These are phyloP conservation scores for Conger conger DNA, from an alignment of 2,113 vertebrate species.

Conservation along the genomic window DNA sequence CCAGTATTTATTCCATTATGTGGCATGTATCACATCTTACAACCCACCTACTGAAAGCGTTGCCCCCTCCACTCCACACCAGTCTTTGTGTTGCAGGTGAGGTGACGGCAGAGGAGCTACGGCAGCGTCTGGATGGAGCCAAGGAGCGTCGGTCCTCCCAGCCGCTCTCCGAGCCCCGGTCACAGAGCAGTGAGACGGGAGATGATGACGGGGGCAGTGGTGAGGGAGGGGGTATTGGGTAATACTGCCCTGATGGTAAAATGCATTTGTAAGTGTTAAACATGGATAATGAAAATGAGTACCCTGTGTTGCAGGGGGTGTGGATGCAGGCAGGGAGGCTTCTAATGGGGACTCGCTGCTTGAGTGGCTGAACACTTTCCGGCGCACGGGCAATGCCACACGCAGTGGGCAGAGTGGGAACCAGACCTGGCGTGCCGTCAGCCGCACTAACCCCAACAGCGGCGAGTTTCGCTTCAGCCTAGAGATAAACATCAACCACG, in stretches of 20 bases:
- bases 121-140: constrained; percentile 82
- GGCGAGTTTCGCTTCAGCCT: constrained; percentile 93
- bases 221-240: constrained; percentile 44
- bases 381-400: constrained; percentile 86
- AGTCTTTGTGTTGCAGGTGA: constrained; percentile 71
- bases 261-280: not conserved
- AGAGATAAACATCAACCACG: constrained; percentile 93
- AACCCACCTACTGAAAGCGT: no score
- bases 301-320: constrained; percentile 68
- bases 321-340: constrained; percentile 73
- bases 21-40: no score
- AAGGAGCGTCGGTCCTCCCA: constrained; percentile 83
- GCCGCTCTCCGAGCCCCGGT: constrained; percentile 60
- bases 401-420: constrained; percentile 92
- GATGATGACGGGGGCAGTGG: constrained; percentile 65
- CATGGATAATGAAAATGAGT: not conserved
- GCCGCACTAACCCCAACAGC: constrained; percentile 89
- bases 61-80: not conserved
- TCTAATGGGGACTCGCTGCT: constrained; percentile 84
- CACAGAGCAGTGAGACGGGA: constrained; percentile 63
- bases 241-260: no score
- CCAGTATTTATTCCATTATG: no score
- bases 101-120: constrained; percentile 89
- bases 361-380: constrained; percentile 89
- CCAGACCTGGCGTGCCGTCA: constrained; percentile 93